phyloP scores from a whole-genome alignment of 2,888 invertebrate species.

The Pollenia amentaria region DNA sequence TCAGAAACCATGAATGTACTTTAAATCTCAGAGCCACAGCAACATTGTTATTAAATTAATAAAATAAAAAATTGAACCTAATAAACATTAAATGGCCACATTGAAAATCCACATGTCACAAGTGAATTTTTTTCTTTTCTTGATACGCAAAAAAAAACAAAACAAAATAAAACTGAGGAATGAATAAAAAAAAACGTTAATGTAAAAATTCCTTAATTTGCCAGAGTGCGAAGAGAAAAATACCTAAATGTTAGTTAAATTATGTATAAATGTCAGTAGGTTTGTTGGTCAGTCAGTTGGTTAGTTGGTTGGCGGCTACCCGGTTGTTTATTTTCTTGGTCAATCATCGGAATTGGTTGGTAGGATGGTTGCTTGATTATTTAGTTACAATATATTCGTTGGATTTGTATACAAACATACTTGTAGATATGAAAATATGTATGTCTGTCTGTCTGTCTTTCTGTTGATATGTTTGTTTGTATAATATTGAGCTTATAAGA shows the following conservation, averaged over 20 bases:
- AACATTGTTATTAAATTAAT: conserved; percentile 14
- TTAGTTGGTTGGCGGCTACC: conserved; percentile 26
- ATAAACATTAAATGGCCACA: conserved; percentile 63
- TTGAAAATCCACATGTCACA: conserved; percentile 63
- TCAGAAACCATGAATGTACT: neutral
- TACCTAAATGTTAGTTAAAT: conserved; percentile 70
- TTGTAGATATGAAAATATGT: conserved; percentile 46
- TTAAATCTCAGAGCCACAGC: neutral
- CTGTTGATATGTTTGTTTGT: conserved; percentile 23
- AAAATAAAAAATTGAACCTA: conserved; percentile 49
- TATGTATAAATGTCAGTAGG: conserved; percentile 66
- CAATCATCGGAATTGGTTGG: conserved; percentile 43
- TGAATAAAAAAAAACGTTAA: conserved; percentile 53
- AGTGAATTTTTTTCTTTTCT: conserved; percentile 44
- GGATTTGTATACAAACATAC: conserved; percentile 52
- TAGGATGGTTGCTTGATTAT: conserved; percentile 49
- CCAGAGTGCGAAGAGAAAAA: conserved; percentile 79
- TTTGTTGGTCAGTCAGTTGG: conserved; percentile 43
- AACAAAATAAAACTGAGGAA: conserved; percentile 4
- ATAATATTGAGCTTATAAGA: conserved; percentile 54
- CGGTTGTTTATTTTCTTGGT: conserved; percentile 29
- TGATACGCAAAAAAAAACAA: conserved; percentile 44
- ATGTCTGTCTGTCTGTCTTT: neutral
- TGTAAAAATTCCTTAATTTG: conserved; percentile 76
- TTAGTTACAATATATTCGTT: conserved; percentile 45